Evolutionary conservation across 64 coral and sea anemone species (phyloP).

Genomic region (Actinia tenebrosa): DNA sequence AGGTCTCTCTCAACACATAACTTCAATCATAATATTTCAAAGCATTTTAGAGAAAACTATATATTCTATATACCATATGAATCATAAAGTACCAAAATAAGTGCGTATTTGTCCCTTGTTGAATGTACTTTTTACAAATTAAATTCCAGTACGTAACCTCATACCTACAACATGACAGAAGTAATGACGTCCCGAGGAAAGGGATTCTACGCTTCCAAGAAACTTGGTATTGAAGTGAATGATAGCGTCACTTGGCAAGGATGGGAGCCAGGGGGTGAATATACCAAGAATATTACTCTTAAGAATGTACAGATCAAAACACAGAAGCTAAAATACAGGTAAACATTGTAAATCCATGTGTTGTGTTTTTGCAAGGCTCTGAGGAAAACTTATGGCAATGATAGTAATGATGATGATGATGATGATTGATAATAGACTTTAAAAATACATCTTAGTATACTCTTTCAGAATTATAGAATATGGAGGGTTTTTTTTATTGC

Average conservation of each 20-base stretch:
- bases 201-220: neutral
- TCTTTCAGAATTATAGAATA: no score
- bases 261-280: conserved; percentile 98
- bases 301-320: conserved; percentile 99
- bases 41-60: neutral
- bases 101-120: neutral
- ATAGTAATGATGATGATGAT: no score
- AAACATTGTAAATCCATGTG: neutral
- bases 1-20: no score
- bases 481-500: no score
- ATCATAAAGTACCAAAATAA: neutral
- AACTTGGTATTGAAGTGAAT: conserved; percentile 88
- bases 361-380: neutral
- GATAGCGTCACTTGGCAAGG: conserved; percentile 92
- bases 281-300: conserved; percentile 91
- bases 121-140: neutral
- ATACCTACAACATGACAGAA: neutral
- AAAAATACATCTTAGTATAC: no score
- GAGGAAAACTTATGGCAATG: no score
- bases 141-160: neutral
- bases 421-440: no score
- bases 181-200: neutral
- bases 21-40: neutral
- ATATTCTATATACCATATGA: neutral
- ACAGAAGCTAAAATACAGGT: conserved; percentile 97